phyloP scores from a whole-genome alignment of 2,113 vertebrate genomes.

The Cavia aperea region DNA sequence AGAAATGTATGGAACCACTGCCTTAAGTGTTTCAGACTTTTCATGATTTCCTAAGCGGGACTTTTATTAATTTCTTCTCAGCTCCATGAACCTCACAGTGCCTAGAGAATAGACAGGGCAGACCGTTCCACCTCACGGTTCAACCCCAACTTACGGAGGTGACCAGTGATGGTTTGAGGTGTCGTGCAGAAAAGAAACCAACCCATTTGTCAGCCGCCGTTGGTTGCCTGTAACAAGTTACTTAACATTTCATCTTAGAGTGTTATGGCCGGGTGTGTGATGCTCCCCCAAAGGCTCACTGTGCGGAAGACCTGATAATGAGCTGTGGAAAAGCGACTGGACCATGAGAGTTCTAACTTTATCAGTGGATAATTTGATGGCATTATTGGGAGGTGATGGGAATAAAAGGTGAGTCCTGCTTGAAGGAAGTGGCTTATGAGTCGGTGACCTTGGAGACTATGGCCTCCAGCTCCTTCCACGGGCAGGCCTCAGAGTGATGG shows the following conservation, averaged over 20 bases:
- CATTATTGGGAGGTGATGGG: background rate
- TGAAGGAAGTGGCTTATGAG: background rate
- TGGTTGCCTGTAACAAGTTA: background rate
- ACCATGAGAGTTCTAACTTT: background rate
- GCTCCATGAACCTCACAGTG: background rate
- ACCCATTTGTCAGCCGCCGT: background rate
- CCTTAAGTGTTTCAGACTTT: background rate
- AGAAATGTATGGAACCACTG: background rate
- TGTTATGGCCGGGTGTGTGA: background rate
- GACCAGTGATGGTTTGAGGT: background rate
- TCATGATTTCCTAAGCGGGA: background rate
- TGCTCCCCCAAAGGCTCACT: background rate
- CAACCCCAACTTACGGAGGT: background rate
- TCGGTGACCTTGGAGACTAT: background rate
- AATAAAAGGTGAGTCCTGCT: background rate
- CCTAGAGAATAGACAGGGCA: background rate
- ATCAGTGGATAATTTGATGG: background rate
- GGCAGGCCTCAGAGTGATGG: background rate
- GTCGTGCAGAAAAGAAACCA: background rate
- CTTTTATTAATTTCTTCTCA: background rate
- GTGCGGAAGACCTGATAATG: background rate
- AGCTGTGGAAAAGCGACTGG: background rate
- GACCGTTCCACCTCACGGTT: background rate
- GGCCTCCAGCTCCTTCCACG: background rate
- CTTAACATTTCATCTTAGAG: background rate